Percentiles rank a stretch among this genome's conserved stretches.
Evolutionary conservation across 2,888 invertebrate genomes (phyloP).

Genomic region (Capitulum mitella): DNA sequence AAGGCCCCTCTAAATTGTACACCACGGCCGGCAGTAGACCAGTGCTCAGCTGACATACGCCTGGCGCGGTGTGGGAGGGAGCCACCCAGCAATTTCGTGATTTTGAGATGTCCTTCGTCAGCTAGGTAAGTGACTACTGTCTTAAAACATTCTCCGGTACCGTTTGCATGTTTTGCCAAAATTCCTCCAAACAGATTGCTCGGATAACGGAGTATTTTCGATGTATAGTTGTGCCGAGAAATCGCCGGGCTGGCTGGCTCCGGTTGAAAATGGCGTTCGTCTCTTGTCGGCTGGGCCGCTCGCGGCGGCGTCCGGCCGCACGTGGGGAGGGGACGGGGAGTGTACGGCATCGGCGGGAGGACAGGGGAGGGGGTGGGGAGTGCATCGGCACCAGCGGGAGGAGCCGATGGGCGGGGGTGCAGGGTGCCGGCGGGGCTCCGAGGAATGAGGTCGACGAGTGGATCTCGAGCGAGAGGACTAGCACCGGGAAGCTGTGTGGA

Average conservation of each 20-base stretch:
- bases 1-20: background rate
- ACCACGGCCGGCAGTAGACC: constrained; percentile 5
- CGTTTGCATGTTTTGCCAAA: constrained; percentile 5
- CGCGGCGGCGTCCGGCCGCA: background rate
- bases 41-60: constrained; percentile 24
- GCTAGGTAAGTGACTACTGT: constrained; percentile 18
- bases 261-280: constrained; percentile 23
- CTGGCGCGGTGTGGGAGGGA: background rate
- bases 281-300: constrained; percentile 5
- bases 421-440: background rate
- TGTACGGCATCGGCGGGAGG: background rate
- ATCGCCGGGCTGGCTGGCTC: constrained; percentile 7
- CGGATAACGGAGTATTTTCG: background rate
- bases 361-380: background rate
- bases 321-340: constrained; percentile 2
- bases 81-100: background rate
- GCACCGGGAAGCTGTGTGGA: no score
- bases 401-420: background rate
- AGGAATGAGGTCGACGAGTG: background rate
- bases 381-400: background rate
- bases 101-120: background rate
- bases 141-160: constrained; percentile 1
- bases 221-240: constrained; percentile 20
- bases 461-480: no score
- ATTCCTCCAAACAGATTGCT: constrained; percentile 17